Evolutionary conservation across 2,888 invertebrate species (phyloP), one percentile per base, ranked within the genome.

Genomic region (Ichneumoninae sp.): DNA sequence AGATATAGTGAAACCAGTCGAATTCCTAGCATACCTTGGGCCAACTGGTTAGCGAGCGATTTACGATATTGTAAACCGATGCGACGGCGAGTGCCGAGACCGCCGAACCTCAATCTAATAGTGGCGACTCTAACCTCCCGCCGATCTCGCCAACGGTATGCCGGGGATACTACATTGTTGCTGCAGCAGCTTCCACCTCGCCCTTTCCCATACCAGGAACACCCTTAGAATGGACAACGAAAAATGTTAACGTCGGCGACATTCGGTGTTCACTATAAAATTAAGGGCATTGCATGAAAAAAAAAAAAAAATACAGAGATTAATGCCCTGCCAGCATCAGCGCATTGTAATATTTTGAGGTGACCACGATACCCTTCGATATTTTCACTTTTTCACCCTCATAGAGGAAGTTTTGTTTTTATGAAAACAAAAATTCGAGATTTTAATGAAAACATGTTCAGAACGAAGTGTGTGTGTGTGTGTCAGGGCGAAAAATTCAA

Each of bases 31-130:
- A 93, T 93, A 91, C 92, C 92, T 90, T 90, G 90, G 90, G 92
- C 92, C 91, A 89, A 93, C 92, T 92, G 93, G 93, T 93, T 92
- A 92, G 92, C 92, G 90, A 91, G 90, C 92, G 93, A 93, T 93
- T 93, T 93, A 93, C 92, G 93, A 92, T 93, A 93, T 93, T 92
- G 92, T 93, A 92, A 93, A 93, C 92, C 93, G 90, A 93, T 92
- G 91, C 90, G 91, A 90, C 90, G 91, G 89, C 88, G 88, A 89
- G 86, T 89, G 89, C 91, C 90, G 88, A 85, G 86, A 91, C 91
- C 90, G 87, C 88, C 87, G 90, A 91, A 91, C 90, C 92, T 91
- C 91, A 90, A 93, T 92, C 91, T 92, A 91, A 91, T 91, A 92
- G 93, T 89, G 90, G 91, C 89, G 90, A 92, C 91, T 91, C 90